Evolutionary conservation across 2,888 invertebrate species (phyloP).

Genomic region (Tiliacea citrago): DNA sequence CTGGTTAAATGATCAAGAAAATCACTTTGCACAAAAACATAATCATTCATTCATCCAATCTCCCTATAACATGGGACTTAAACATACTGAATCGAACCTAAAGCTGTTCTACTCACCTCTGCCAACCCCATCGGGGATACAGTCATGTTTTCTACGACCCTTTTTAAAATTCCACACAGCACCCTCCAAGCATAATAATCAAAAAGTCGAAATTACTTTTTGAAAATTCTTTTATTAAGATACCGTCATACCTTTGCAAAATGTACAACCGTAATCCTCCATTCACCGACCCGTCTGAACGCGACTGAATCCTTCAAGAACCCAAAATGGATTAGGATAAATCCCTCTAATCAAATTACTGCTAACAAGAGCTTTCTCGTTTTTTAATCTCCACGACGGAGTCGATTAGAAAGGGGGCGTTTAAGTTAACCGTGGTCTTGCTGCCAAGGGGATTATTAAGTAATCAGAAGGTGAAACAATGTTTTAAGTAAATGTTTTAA

Average conservation of each 20-base stretch:
- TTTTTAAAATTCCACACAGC: constrained; percentile 21
- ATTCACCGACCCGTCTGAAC: constrained; percentile 32
- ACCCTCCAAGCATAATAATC: not conserved
- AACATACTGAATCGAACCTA: not conserved
- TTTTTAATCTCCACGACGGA: constrained; percentile 56
- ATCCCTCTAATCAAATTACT: constrained; percentile 60
- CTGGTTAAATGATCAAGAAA: not conserved
- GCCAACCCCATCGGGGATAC: not conserved
- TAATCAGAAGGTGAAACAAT: constrained; percentile 26
- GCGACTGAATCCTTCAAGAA: constrained; percentile 44
- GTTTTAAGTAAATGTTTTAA: not conserved
- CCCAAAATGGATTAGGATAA: constrained; percentile 54
- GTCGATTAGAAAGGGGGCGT: constrained; percentile 49
- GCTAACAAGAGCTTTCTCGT: constrained; percentile 56
- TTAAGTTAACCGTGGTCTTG: constrained; percentile 34
- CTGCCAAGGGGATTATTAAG: constrained; percentile 30
- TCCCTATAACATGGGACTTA: not conserved
- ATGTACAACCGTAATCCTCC: constrained; percentile 43
- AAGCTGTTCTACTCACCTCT: too few species aligned
- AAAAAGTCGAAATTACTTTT: constrained; percentile 43
- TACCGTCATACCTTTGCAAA: constrained; percentile 27
- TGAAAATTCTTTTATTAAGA: constrained; percentile 17
- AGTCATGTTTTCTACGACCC: not conserved
- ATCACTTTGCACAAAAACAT: not conserved
- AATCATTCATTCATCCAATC: too few species aligned